Conservation (phyloP, 2,888 invertebrate species). For the Harpagoxenus sublaevis region DNA sequence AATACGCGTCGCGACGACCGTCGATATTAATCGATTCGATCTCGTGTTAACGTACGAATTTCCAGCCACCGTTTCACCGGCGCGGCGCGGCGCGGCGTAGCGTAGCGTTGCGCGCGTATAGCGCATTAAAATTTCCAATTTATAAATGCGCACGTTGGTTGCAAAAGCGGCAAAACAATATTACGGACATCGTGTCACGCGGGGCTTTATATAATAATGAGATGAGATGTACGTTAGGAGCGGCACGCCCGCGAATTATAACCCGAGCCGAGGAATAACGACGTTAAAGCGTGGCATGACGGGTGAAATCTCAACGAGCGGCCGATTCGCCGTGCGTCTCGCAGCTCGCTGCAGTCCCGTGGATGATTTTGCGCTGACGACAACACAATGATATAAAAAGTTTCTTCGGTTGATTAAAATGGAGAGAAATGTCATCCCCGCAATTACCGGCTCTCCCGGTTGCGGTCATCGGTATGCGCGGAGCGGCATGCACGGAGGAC, state of each 20-base stretch:
- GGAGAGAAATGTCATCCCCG: slow-evolving; percentile 45
- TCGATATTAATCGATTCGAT: slow-evolving; percentile 33
- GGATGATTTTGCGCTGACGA: slow-evolving; percentile 51
- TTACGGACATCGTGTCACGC: background rate
- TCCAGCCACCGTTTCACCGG: background rate
- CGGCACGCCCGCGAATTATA: slow-evolving; percentile 49
- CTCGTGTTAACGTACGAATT: background rate
- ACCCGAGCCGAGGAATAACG: slow-evolving; percentile 28
- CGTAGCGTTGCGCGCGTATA: background rate
- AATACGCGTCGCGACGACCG: background rate
- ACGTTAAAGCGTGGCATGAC: slow-evolving; percentile 66
- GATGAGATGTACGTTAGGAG: slow-evolving; percentile 25
- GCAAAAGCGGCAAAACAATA: background rate
- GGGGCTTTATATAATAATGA: background rate
- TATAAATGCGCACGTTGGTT: background rate
- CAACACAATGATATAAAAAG: slow-evolving; percentile 23
- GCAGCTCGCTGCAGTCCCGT: slow-evolving; percentile 46
- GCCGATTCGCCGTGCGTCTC: slow-evolving; percentile 30
- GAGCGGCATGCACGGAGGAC: background rate
- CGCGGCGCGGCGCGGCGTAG: background rate
- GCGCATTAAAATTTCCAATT: slow-evolving; percentile 2
- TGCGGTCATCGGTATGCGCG: slow-evolving; percentile 13
- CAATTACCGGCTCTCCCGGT: slow-evolving; percentile 18
- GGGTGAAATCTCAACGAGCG: slow-evolving; percentile 61
- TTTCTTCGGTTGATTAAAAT: slow-evolving; percentile 47